Base-by-base conservation (phyloP, 2,797 vertebrate species). In the Acipenser transmontanus region DNA sequence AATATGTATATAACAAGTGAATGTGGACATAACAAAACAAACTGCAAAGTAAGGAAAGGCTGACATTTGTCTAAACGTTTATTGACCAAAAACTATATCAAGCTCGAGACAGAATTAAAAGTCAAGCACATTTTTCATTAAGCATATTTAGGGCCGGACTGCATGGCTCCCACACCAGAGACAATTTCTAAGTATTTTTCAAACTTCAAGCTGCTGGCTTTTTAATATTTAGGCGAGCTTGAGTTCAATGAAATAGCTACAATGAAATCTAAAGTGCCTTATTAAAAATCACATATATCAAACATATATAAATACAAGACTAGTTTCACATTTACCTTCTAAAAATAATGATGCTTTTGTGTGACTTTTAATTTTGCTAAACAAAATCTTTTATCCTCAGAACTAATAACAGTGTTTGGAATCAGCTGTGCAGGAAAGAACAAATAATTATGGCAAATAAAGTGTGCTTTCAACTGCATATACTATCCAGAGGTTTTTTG, bases 51-150 rank as follows among this genome's bases (percentile, higher is more conserved):
- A 75, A 72, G 68, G 73, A 77, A 70, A 77, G 69, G 74, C 84
- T 85, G 80, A 88, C 85, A 87, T 85, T 80, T 80, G 85, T 70
- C 81, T 81, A 79, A 87, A 88, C 84, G 68, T 34, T 68, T 78
- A 81, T 83, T 85, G 80, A 83, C 85, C 86, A 88, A 87, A 86
- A 88, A 86, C 84, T 79, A 87, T 89, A 91, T 88, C 86, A 85
- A 84, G 85, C 74, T 65, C 81, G 88, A 89, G 73, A 76, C 74
- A 79, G 88, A 86, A 90, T 91, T 90, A 89, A 89, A 88, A 79
- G 85, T 68, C 83, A 89, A 88, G 86, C 88, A 34, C 82, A 62
- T 87, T 91, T 84, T 90, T 90, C 91, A 90, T 89, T 89, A 88
- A 87, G 85, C 86, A 90, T 91, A 88, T 89, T 89, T 85, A 87